phyloP scores from a whole-genome alignment of 1,140 invertebrate genomes.

The Meloidogyne floridensis region DNA sequence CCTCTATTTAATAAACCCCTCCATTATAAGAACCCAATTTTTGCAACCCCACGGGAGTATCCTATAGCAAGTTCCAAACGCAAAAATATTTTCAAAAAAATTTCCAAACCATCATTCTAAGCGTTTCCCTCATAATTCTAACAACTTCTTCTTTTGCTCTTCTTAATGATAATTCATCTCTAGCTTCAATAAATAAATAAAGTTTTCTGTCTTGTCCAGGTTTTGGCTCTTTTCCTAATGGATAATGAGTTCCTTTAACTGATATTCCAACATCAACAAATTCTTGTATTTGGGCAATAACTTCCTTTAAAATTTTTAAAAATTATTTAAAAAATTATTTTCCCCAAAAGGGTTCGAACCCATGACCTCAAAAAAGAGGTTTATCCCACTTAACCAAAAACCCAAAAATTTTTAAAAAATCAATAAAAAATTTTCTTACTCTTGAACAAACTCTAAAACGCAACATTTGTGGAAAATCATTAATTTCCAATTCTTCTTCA shows the following conservation, averaged over 20 bases:
- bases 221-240: conserved; percentile 76
- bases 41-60: too few species aligned
- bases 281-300: conserved; percentile 94
- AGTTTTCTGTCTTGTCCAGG: conserved; percentile 89
- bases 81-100: background rate
- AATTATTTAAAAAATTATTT: background rate
- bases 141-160: conserved; percentile 98
- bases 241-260: conserved; percentile 94
- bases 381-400: too few species aligned
- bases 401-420: too few species aligned
- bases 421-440: conserved; percentile 67
- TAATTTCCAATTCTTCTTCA: conserved; percentile 98
- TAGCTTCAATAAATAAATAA: conserved; percentile 97
- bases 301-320: conserved; percentile 74
- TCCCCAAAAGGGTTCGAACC: too few species aligned
- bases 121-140: conserved; percentile 88
- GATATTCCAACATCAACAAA: conserved; percentile 98
- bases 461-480: conserved; percentile 98
- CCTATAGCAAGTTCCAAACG: too few species aligned
- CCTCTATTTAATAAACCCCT: too few species aligned
- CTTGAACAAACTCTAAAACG: conserved; percentile 97
- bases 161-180: conserved; percentile 90
- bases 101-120: conserved; percentile 49
- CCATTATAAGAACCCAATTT: too few species aligned
- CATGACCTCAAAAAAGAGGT: too few species aligned